Percentiles rank a stretch among this genome's conserved stretches.
These are phyloP conservation scores for Montipora sp. DNA, from an alignment of 64 coral and sea anemone species.

Conservation along the genomic window DNA sequence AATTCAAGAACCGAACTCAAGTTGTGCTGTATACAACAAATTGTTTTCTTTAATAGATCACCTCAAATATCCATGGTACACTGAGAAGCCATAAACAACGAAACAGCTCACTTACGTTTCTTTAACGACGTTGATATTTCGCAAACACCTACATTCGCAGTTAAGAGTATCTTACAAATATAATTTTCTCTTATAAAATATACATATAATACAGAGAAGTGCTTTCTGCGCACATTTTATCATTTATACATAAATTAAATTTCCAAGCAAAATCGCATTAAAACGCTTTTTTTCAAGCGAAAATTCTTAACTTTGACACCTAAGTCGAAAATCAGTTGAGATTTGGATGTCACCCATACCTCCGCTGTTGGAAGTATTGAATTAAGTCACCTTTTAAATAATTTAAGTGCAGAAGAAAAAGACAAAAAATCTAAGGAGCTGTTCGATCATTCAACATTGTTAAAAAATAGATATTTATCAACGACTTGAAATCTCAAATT, in stretches of 20 bases:
- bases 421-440: neutral
- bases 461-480: neutral
- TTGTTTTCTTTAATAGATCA: neutral
- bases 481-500: constrained; percentile 17
- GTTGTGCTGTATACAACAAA: neutral
- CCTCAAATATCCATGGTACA: neutral
- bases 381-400: neutral
- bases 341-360: neutral
- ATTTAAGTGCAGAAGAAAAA: neutral
- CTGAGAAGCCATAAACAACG: neutral
- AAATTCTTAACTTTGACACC: constrained; percentile 47
- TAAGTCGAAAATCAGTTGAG: neutral
- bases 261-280: neutral
- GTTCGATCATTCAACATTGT: neutral
- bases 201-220: constrained; percentile 33
- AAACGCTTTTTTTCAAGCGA: constrained; percentile 35
- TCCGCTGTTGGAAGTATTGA: neutral
- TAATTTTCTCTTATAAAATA: constrained; percentile 58
- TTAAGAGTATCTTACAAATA: constrained; percentile 28
- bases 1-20: neutral
- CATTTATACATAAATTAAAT: constrained; percentile 24
- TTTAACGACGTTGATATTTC: neutral
- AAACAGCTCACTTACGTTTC: neutral
- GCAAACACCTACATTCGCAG: neutral
- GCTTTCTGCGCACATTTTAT: neutral